Evolutionary conservation across 2,888 invertebrate genomes (phyloP).

Genomic region (Trichogramma dendrolimi): DNA sequence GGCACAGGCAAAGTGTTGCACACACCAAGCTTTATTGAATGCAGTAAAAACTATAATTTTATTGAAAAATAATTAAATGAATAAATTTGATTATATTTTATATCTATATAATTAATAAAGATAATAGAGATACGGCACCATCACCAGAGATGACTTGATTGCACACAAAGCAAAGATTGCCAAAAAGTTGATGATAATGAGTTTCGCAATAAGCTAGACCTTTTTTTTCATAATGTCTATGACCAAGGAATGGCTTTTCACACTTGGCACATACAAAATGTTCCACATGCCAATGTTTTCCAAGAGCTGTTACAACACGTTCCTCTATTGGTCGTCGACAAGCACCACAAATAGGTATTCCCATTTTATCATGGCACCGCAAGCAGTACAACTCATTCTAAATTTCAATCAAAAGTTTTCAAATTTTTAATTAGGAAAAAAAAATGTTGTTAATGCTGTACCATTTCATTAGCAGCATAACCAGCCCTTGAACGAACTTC

Average conservation of each 20-base stretch:
- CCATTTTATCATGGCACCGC: constrained; percentile 99
- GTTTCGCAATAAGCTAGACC: constrained; percentile 98
- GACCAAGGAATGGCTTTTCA: constrained; percentile 98
- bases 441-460: constrained; percentile 38
- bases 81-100: background rate
- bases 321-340: constrained; percentile 98
- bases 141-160: constrained; percentile 97
- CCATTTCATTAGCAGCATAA: constrained; percentile 84
- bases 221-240: constrained; percentile 97
- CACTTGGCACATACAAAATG: constrained; percentile 99
- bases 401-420: constrained; percentile 10
- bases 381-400: constrained; percentile 95
- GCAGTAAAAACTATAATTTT: constrained; percentile 84
- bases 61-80: background rate
- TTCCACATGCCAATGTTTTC: constrained; percentile 99
- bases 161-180: constrained; percentile 97
- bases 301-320: constrained; percentile 95
- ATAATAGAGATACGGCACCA: constrained; percentile 61
- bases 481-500: constrained; percentile 91
- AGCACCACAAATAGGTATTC: constrained; percentile 99
- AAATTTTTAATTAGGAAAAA: constrained; percentile 2
- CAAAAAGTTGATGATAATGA: constrained; percentile 98
- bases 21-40: constrained; percentile 98
- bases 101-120: constrained; percentile 2
- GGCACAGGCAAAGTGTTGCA: constrained; percentile 96